These are phyloP conservation scores for Ichneumoninae sp. DNA, from an alignment of 2,888 invertebrate genomes.

Conservation along the genomic window DNA sequence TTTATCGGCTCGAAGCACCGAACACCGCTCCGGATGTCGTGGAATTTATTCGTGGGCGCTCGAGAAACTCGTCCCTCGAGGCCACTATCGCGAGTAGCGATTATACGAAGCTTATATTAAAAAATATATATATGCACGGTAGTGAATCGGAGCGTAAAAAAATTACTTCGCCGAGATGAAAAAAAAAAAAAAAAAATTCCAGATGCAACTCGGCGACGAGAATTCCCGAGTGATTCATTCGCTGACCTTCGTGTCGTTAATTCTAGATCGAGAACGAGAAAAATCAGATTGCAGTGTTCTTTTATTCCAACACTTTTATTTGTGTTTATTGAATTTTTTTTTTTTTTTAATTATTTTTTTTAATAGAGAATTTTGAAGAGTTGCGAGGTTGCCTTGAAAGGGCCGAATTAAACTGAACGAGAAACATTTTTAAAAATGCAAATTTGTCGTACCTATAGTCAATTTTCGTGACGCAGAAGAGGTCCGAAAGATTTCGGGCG, in stretches of 20 bases:
- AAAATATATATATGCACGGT: neutral
- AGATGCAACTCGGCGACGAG: constrained; percentile 3
- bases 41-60: constrained; percentile 40
- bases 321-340: too few species aligned
- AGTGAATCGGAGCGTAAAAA: constrained; percentile 10
- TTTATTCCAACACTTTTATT: neutral
- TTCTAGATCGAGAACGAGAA: neutral
- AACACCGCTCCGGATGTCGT: constrained; percentile 31
- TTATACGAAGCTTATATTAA: neutral
- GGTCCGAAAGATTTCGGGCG: constrained; percentile 3
- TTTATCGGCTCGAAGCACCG: neutral
- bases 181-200: too few species aligned
- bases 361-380: neutral
- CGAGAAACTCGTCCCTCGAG: neutral
- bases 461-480: constrained; percentile 9
- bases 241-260: neutral
- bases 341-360: neutral
- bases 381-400: neutral
- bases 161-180: neutral
- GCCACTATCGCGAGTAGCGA: constrained; percentile 4
- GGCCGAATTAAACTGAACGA: neutral
- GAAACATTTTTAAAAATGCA: neutral
- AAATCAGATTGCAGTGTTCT: neutral
- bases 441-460: neutral
- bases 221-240: constrained; percentile 1